Base-by-base conservation (phyloP, 2,113 vertebrate species). In the Apeltes quadracus region DNA sequence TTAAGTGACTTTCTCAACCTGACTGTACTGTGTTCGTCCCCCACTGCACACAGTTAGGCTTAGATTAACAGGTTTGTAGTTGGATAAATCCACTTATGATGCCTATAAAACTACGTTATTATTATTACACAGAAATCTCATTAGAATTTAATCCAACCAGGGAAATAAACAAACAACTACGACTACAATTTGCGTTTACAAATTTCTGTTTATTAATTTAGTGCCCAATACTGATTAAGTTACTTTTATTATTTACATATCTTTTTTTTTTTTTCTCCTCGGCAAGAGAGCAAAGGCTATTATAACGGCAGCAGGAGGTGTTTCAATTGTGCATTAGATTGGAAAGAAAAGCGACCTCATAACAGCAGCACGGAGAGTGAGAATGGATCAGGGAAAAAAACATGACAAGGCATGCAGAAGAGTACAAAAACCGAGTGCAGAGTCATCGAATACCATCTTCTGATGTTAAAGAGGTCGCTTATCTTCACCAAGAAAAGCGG, bases 331-430 rank as follows among this genome's bases (percentile, higher is more conserved):
- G 38, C 39, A 65, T 65, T 23, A n/a, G 16, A 58, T 1, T 38
- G 36, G 13, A 43, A 38, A 16, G 18, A 56, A 46, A 64, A 48
- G 5, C 0, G 46, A 54, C 36, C 51, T 54, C 18, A 27, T 64
- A 61, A 25, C 36, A 46, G 36, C 36, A 65, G 25, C 34, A 72
- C 2, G 57, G 18, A 53, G 23, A 32, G 58, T 36, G 23, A 25
- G 57, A 54, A 3, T 15, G 7, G 53, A 55, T 62, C 76, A 80
- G 14, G 48, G 66, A 61, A 62, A 68, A 66, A 72, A 27, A 29
- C 29, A 29, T 29, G 56, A 78, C 5, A 10, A 67, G 36, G 20
- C 51, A 41, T 50, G 38, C 51, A 53, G n/a, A n/a, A n/a, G n/a
- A n/a, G n/a, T n/a, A n/a, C n/a, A n/a, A n/a, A n/a, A n/a, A n/a